Evolutionary conservation across 2,888 invertebrate species (phyloP), one percentile per base, ranked within the genome.

Genomic region (Petrophora chlorosata): DNA sequence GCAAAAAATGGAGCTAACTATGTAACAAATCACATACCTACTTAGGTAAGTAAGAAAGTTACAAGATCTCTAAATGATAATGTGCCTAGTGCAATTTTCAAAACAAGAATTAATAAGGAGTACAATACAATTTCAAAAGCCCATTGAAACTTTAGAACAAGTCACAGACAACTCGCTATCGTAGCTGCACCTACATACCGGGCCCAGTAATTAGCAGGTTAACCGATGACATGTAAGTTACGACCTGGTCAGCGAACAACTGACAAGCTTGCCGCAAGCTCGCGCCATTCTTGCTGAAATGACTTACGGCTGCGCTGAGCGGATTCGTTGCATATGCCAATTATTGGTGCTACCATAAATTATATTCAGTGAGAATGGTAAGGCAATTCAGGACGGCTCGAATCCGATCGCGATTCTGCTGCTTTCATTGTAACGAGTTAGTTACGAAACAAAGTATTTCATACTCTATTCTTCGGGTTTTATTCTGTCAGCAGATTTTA

Each of bases 281-380:
- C 51, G 50, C 44, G 41, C 61, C 55, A 59, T 52, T 57, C 61
- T 49, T 56, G 62, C 55, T 63, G 64, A 63, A 65, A 71, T 72
- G 72, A 72, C 60, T 72, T 66, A 72, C 59, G 47, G 65, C 50
- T 55, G 42, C 53, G 60, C 61, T 62, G 62, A 61, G 59, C 58
- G 61, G 64, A 68, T 71, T 70, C 67, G 70, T 69, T 68, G 68
- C 63, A 59, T 69, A 69, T 62, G 70, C 70, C 72, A 71, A 71
- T 72, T 72, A 72, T 62, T 59, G 58, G 57, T 57, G 53, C 59
- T 60, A 63, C 58, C 61, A 59, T 68, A 69, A 70, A 69, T 67
- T 65, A 61, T 44, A 46, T 60, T 29, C 34, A 56, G 48, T 60
- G 56, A 49, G 52, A 56, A 63, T 58, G 58, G 59, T 55, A 53